phyloP scores from a whole-genome alignment of 2,888 invertebrate species.

The Lymantria monacha region DNA sequence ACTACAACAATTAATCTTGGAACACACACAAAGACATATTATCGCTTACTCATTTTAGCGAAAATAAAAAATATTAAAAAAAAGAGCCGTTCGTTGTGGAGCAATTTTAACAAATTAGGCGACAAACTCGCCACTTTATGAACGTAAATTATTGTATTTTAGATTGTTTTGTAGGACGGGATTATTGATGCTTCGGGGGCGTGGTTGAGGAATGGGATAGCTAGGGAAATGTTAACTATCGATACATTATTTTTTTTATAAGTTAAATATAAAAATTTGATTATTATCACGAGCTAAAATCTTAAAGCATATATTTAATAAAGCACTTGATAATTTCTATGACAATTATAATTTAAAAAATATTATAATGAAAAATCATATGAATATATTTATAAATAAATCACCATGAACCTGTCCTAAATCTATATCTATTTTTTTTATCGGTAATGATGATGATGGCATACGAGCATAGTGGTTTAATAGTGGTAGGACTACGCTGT shows the following conservation, averaged over 20 bases:
- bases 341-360: too few relatives aligned
- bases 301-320: too few relatives aligned
- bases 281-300: too few relatives aligned
- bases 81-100: constrained; percentile 31
- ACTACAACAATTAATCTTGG: constrained; percentile 70
- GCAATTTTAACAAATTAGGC: constrained; percentile 77
- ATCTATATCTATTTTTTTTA: too few relatives aligned
- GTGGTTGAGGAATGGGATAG: constrained; percentile 40
- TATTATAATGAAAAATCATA: too few relatives aligned
- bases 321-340: too few relatives aligned
- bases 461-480: too few relatives aligned
- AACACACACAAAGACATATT: constrained; percentile 62
- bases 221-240: constrained; percentile 7
- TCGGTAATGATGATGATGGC: too few relatives aligned
- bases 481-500: too few relatives aligned
- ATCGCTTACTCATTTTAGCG: constrained; percentile 75
- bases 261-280: not conserved
- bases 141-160: constrained; percentile 62
- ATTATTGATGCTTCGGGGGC: constrained; percentile 55
- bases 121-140: constrained; percentile 74
- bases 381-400: too few relatives aligned
- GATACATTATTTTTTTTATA: constrained; percentile 11
- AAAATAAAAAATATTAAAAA: constrained; percentile 40
- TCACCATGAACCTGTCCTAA: too few relatives aligned
- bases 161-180: constrained; percentile 54